A percentile compares a stretch with the other conserved stretches of the same genome.
These are phyloP conservation scores for Trachemys scripta DNA, from an alignment of 2,113 vertebrate species.

Conservation along the genomic window DNA sequence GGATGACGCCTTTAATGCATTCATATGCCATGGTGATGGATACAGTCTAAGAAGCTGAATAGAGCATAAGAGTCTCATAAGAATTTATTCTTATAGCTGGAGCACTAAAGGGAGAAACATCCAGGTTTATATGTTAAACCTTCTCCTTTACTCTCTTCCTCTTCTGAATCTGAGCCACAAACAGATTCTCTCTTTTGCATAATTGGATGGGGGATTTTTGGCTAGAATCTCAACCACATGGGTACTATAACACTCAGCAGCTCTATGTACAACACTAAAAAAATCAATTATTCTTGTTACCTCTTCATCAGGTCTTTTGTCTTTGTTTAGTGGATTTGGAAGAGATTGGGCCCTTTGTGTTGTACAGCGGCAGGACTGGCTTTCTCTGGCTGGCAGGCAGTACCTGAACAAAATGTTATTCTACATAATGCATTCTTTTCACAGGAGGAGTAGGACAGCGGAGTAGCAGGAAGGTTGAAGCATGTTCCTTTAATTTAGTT, in stretches of 20 bases:
- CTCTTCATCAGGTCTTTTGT: conserved; percentile 1
- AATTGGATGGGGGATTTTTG: not conserved
- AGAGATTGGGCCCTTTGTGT: not conserved
- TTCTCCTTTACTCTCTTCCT: rapidly evolving
- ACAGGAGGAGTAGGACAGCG: not conserved
- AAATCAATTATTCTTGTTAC: conserved; percentile 7
- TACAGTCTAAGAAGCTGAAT: not conserved
- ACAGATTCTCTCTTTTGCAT: not conserved
- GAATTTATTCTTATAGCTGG: not conserved
- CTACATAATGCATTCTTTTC: not conserved
- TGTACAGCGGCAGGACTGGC: conserved; percentile 42
- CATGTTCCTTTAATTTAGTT: not conserved
- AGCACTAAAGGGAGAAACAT: not conserved
- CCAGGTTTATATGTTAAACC: rapidly evolving
- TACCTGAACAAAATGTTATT: not conserved
- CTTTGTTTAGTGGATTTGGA: not conserved
- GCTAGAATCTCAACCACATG: not conserved
- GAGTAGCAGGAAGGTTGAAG: not conserved
- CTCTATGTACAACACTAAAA: not conserved
- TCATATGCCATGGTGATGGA: rapidly evolving
- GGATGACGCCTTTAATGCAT: not conserved
- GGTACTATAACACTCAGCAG: not conserved
- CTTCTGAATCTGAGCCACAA: not conserved
- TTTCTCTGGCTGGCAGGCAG: not conserved
- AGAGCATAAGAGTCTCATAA: not conserved